Percentiles rank a stretch among this genome's conserved stretches.
Conservation (phyloP, 2,797 vertebrate genomes). For the Takifugu rubripes region DNA sequence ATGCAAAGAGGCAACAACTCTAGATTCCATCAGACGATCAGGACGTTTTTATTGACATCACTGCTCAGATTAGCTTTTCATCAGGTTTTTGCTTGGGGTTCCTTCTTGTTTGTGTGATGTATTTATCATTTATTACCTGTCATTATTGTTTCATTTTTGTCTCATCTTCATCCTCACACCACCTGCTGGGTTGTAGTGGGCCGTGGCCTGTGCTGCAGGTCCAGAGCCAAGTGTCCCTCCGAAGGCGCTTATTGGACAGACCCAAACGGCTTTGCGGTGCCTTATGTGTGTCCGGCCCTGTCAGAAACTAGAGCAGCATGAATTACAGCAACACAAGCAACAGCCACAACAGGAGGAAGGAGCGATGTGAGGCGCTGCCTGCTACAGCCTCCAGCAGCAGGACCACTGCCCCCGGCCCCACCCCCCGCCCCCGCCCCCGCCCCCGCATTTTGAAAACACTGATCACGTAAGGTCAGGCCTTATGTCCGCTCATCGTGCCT, state of each 20-base stretch:
- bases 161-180: slow-evolving; percentile 9
- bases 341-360: background rate
- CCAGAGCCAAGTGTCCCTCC: slow-evolving; percentile 35
- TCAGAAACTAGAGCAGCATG: slow-evolving; percentile 58
- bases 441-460: slow-evolving; percentile 61
- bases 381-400: background rate
- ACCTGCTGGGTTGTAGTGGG: slow-evolving; percentile 34
- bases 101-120: slow-evolving; percentile 11
- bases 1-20: too few species aligned
- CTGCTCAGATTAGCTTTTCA: slow-evolving; percentile 19
- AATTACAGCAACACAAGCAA: slow-evolving; percentile 22
- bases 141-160: slow-evolving; percentile 33
- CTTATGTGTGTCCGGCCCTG: slow-evolving; percentile 73
- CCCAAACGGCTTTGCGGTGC: slow-evolving; percentile 38
- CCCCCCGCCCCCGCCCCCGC: slow-evolving; percentile 11
- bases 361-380: slow-evolving; percentile 1
- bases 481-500: slow-evolving; percentile 8
- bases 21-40: too few species aligned
- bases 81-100: slow-evolving; percentile 1
- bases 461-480: slow-evolving; percentile 54
- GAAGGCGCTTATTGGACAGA: slow-evolving; percentile 63
- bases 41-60: slow-evolving; percentile 22
- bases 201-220: slow-evolving; percentile 48
- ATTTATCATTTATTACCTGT: slow-evolving; percentile 28
- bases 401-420: slow-evolving; percentile 3